Evolutionary conservation across 2,888 invertebrate species (phyloP), one percentile per base, ranked within the genome.

Genomic region (Microchrysa polita): DNA sequence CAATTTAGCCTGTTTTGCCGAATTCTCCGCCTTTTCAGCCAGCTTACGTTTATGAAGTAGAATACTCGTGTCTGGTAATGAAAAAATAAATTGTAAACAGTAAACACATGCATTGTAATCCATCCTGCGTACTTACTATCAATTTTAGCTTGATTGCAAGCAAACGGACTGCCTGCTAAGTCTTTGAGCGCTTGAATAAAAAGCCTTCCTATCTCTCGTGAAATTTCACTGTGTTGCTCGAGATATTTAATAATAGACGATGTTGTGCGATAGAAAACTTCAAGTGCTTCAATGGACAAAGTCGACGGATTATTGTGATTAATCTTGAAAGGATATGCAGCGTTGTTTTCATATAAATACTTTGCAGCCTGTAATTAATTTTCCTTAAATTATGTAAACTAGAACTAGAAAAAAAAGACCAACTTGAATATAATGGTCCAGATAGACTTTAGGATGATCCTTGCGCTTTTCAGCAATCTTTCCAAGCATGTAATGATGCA

Each of bases 401-500:
- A 18, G 18, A 48, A 18, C 1, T 48, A 48, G 4, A 48, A 48
- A 48, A 48, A 48, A 34, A n/a, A n/a, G n/a, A 2, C 44, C 76
- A 76, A 90, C 91, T 83, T 90, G 90, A 79, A 90, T 86, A 82
- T 96, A 97, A 85, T 93, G 92, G 77, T 91, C 89, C 60, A 97
- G 86, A 83, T 91, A 95, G 23, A 90, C 86, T 14, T 88, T 87
- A 0, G 94, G 92, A 73, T 91, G 89, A 77, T 91, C 90, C 77
- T 91, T 91, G 74, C 90, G 89, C 81, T 97, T 98, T 83, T 97
- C 97, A 0, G 93, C 90, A 71, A 97, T 92, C 88, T 98, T 98
- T 0, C 96, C 97, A n/a, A 97, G 86, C 93, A 97, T 96, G 81
- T 97, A 97, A 83, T 95, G 94, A 80, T 94, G 92, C 44, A 97